Evolutionary conservation across 1,140 invertebrate species (phyloP), one percentile per base, ranked within the genome.

Genomic region (Himalopsyche phryganea): DNA sequence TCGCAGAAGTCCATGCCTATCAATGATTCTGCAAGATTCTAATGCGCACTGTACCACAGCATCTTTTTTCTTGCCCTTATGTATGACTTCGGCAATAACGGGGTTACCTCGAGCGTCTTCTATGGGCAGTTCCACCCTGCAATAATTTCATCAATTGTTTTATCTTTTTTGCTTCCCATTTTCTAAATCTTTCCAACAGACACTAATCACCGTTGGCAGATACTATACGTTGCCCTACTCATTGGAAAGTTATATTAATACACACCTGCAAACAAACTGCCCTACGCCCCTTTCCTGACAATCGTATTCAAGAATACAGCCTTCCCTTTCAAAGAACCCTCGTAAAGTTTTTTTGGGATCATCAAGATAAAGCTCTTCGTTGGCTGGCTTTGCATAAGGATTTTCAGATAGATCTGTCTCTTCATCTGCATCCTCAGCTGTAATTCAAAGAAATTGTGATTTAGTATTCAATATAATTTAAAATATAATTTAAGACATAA

Each of bases 311-410:
- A 97, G 77, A 54, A 89, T 86, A 32, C 86, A 81, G 0, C 95
- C 96, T 79, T 98, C 96, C 56, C 95, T 79, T 73, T 98, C 96
- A 74, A 96, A 98, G 82, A 93, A 98, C 0, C 92, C 91, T 63
- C 91, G 78, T 4, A 99, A 71, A 1, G 93, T 93, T 73, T 96
- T 96, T 73, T 98, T 98, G 0, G 96, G 96, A 79, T 98, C 95
- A 50, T 94, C 87, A 18, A 96, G 75, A 71, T 92, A 96, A 4
- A 96, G 69, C 61, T 95, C 90, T 71, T 96, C 93, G 71, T 94
- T 92, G 41, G 80, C 82, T 0, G 84, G 83, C 45, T 80, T 75
- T 0, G 92, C 91, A 73, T 84, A 95, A 1, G 92, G 92, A 78
- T 95, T 95, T 47, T 90, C 87, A 1, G 83, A 72, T 6, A 89